phyloP scores from a whole-genome alignment of 1,140 invertebrate genomes.

The Drosophila melanica region DNA sequence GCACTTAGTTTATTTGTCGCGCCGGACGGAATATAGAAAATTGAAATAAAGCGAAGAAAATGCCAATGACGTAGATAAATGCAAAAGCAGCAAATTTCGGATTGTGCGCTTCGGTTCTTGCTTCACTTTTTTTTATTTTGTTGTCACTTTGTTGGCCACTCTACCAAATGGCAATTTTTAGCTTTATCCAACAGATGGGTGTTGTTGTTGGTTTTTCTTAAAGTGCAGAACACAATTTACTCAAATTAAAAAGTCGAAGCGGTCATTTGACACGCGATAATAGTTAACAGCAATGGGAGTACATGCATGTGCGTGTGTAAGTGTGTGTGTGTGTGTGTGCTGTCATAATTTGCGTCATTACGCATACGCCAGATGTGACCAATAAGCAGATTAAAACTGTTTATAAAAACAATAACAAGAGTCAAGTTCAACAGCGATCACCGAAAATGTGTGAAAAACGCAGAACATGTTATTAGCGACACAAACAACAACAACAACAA shows the following conservation, averaged over 20 bases:
- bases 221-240: slow-evolving; percentile 66
- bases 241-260: slow-evolving; percentile 77
- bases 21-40: slow-evolving; percentile 63
- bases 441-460: slow-evolving; percentile 73
- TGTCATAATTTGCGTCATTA: slow-evolving; percentile 63
- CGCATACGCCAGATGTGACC: slow-evolving; percentile 69
- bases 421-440: slow-evolving; percentile 13
- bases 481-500: slow-evolving; percentile 44
- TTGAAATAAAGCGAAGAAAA: slow-evolving; percentile 79
- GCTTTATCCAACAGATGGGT: slow-evolving; percentile 37
- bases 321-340: slow-evolving; percentile 28
- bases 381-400: slow-evolving; percentile 34
- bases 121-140: slow-evolving; percentile 4
- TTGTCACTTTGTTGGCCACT: slow-evolving; percentile 26
- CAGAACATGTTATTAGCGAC: slow-evolving; percentile 54
- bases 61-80: slow-evolving; percentile 78
- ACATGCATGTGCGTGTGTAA: slow-evolving; percentile 1
- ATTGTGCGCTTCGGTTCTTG: slow-evolving; percentile 53
- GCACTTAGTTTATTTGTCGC: slow-evolving; percentile 78
- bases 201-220: slow-evolving; percentile 41
- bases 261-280: slow-evolving; percentile 71
- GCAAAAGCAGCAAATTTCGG: slow-evolving; percentile 74
- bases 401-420: slow-evolving; percentile 16
- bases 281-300: slow-evolving; percentile 48
- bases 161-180: slow-evolving; percentile 37